A percentile compares a stretch with the other conserved stretches of the same genome.
Evolutionary conservation across 2,888 invertebrate genomes (phyloP).

Genomic region (Sinhomidia bicolor): DNA sequence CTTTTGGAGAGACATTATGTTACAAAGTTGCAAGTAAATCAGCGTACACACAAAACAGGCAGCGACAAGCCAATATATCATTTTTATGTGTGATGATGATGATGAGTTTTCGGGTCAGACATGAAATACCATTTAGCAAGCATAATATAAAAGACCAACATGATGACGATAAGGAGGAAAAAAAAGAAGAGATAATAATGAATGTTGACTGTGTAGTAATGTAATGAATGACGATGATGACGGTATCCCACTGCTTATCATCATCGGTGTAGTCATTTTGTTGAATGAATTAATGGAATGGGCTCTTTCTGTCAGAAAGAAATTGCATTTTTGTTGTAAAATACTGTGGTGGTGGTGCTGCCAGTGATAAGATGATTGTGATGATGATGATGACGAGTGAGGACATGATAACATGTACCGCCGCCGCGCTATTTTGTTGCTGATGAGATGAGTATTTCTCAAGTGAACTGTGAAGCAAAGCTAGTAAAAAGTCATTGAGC

Average conservation of each 20-base stretch:
- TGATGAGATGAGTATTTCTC: conserved; percentile 30
- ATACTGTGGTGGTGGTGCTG: too few relatives aligned
- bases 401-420: conserved; percentile 1
- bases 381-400: conserved; percentile 32
- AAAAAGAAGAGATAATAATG: conserved; percentile 36
- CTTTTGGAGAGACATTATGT: background rate
- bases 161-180: conserved; percentile 17
- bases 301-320: conserved; percentile 33
- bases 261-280: conserved; percentile 55
- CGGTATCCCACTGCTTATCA: conserved; percentile 13
- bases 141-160: background rate
- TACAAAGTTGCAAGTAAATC: background rate
- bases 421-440: background rate
- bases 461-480: conserved; percentile 25
- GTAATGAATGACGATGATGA: conserved; percentile 24
- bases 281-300: conserved; percentile 41
- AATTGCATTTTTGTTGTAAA: conserved; percentile 38
- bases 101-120: conserved; percentile 58
- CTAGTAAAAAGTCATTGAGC: conserved; percentile 25
- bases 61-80: conserved; percentile 40
- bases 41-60: background rate
- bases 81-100: background rate
- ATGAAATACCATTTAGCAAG: conserved; percentile 23
- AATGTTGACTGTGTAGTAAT: conserved; percentile 39
- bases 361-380: background rate